Evolutionary conservation across 2,888 invertebrate species (phyloP).

Genomic region (Cerastis rubricosa): DNA sequence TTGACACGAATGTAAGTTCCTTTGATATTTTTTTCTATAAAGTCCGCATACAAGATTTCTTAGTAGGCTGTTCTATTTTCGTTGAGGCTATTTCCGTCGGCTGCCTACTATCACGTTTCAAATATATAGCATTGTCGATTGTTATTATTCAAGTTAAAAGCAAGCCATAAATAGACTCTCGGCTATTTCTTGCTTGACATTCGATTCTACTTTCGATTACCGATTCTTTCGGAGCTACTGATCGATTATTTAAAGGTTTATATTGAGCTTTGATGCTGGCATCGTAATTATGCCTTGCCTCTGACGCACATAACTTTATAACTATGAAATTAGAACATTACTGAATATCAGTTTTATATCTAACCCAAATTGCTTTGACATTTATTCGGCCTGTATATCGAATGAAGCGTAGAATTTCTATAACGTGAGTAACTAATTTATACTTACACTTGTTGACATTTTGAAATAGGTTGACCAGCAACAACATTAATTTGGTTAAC

Average conservation of each 20-base stretch:
- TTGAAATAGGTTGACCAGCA: constrained; percentile 39
- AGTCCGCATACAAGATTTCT: constrained; percentile 39
- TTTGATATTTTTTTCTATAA: constrained; percentile 53
- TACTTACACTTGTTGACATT: constrained; percentile 29
- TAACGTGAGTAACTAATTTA: constrained; percentile 36
- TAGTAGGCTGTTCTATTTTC: constrained; percentile 61
- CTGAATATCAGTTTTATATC: constrained; percentile 64
- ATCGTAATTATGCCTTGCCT: constrained; percentile 37
- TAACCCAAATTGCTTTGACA: constrained; percentile 69
- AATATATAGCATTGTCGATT: constrained; percentile 58
- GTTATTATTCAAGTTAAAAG: constrained; percentile 62
- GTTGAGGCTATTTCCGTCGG: constrained; percentile 60
- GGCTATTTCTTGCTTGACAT: constrained; percentile 24
- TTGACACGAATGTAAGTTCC: constrained; percentile 18
- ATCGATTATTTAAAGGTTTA: constrained; percentile 27
- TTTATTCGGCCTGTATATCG: constrained; percentile 63
- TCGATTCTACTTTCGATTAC: constrained; percentile 44
- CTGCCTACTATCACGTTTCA: constrained; percentile 56
- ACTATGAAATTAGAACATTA: constrained; percentile 64
- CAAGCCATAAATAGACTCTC: constrained; percentile 52
- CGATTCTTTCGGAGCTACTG: constrained; percentile 13
- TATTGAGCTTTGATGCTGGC: constrained; percentile 32
- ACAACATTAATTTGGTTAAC: constrained; percentile 34
- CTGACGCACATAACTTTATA: constrained; percentile 63
- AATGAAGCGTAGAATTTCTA: constrained; percentile 60